Percentiles rank a stretch among this genome's conserved stretches.
These are phyloP conservation scores for Clarias platycephalus DNA, from an alignment of 2,797 vertebrate genomes.

Conservation along the genomic window DNA sequence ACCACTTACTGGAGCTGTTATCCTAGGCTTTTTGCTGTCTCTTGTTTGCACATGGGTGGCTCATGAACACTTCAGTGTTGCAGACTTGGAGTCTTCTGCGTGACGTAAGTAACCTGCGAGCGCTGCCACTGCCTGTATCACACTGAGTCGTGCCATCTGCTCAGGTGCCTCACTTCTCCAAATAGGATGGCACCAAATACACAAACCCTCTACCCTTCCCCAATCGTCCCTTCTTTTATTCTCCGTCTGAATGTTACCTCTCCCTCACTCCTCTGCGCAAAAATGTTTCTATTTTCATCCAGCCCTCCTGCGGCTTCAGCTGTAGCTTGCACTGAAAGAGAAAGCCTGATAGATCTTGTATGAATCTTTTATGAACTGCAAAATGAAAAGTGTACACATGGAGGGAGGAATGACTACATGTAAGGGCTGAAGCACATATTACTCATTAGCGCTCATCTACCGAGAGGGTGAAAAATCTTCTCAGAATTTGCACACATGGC, in stretches of 20 bases:
- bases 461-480: not conserved
- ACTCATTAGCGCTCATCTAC: not conserved
- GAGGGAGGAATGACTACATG: not conserved
- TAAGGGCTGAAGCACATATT: not conserved
- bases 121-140: slow-evolving; percentile 56
- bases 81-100: slow-evolving; percentile 31
- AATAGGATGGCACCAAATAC: slow-evolving; percentile 46
- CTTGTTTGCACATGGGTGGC: not conserved
- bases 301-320: slow-evolving; percentile 33
- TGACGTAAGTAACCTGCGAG: slow-evolving; percentile 53
- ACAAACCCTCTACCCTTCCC: slow-evolving; percentile 10
- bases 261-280: slow-evolving; percentile 34
- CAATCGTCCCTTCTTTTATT: slow-evolving; percentile 38
- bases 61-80: not conserved
- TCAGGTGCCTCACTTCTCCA: slow-evolving; percentile 62
- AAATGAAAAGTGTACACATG: slow-evolving; percentile 20
- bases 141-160: slow-evolving; percentile 67
- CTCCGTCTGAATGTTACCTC: slow-evolving; percentile 11
- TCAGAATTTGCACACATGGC: not conserved
- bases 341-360: slow-evolving; percentile 19
- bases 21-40: not conserved
- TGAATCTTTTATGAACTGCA: slow-evolving; percentile 25
- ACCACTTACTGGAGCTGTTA: not conserved
- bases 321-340: slow-evolving; percentile 33
- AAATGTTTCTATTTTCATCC: slow-evolving; percentile 48